Conservation (phyloP, 2,113 vertebrate genomes). For the Alexandromys fortis region DNA sequence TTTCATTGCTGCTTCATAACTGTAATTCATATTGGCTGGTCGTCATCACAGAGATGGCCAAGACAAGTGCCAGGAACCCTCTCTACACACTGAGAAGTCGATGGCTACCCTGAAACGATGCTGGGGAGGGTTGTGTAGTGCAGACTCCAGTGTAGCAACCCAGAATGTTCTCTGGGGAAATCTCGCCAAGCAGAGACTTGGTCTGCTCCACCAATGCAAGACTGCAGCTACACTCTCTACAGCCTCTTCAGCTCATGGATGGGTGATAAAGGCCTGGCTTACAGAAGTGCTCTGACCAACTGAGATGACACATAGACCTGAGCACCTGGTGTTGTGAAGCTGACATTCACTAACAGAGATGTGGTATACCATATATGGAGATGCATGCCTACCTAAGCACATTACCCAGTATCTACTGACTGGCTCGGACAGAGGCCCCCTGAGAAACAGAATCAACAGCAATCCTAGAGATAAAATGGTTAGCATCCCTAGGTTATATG, state of each 20-base stretch:
- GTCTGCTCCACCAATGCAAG: neutral
- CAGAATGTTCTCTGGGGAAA: neutral
- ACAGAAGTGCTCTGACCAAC: neutral
- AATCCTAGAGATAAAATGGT: neutral
- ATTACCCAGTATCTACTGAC: neutral
- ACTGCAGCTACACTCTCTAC: neutral
- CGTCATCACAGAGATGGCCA: neutral
- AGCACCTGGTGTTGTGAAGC: neutral
- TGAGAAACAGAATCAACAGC: slow-evolving; percentile 40
- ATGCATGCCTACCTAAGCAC: neutral
- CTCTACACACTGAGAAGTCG: neutral
- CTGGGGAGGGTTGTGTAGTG: neutral
- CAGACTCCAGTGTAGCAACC: neutral
- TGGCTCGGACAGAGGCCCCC: neutral
- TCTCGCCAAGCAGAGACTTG: neutral
- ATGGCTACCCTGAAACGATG: neutral
- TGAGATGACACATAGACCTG: neutral
- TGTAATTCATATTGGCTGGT: neutral
- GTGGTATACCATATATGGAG: neutral
- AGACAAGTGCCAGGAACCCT: neutral
- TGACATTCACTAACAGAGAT: neutral
- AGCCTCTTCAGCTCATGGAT: neutral
- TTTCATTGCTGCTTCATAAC: neutral
- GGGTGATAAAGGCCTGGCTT: neutral
- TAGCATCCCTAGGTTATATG: neutral